Base-by-base conservation (phyloP, 2,797 vertebrate genomes). In the Furcifer pardalis region DNA sequence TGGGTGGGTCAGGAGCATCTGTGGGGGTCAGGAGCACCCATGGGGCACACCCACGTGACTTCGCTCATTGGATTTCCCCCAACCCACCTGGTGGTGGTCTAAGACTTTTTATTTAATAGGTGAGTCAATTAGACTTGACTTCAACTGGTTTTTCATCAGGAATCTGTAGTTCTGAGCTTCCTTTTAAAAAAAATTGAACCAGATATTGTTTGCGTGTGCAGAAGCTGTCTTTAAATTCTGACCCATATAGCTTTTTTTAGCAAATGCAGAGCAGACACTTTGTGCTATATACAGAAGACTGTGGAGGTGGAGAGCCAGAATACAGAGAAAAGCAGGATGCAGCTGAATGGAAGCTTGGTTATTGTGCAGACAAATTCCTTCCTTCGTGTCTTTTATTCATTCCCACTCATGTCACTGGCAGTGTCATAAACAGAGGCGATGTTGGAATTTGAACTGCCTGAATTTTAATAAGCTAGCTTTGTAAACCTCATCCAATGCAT, bases 391-490 rank as follows among this genome's bases (percentile, higher is more conserved):
- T 82, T 87, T 87, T 32, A 1, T 90, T 93, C 13, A 30, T 77
- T 52, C 74, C 83, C 1, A 0, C 80, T 90, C n/a, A 0, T 81
- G 77, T 79, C 5, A 0, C 56, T 87, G 90, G 88, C 86, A 82
- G 81, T 71, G 77, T 81, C 84, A 81, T 89, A 84, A 25, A 87
- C 0, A 8, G 89, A 92, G 90, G 83, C 72, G 2, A 63, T 63
- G 72, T 85, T 91, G 85, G 72, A 83, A 92, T 92, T 93, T 84
- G 91, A 76, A 86, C 84, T 75, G 3, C 84, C 86, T 91, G 85
- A 81, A 90, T 92, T 90, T 91, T 89, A 92, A 87, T 91, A 86
- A 92, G 84, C 73, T 88, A 93, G 90, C 89, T 77, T 59, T 89
- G 82, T 91, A 91, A 85, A 93, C 85, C 82, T 89, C 81, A 89